A percentile compares a stretch with the other conserved stretches of the same genome.
These are phyloP conservation scores for Rhineura floridana DNA, from an alignment of 2,113 vertebrate species.

Conservation along the genomic window DNA sequence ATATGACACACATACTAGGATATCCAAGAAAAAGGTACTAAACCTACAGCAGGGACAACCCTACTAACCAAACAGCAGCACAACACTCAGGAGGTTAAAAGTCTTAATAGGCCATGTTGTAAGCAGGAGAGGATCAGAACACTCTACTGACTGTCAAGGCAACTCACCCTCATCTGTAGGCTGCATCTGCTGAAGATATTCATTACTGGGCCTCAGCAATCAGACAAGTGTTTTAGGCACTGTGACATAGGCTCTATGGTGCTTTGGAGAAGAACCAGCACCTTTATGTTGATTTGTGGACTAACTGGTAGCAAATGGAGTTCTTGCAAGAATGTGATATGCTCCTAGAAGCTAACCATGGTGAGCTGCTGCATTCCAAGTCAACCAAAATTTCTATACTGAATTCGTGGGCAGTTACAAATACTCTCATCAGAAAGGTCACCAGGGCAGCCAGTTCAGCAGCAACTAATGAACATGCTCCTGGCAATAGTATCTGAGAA, in stretches of 20 bases:
- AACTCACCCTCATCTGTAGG: background rate
- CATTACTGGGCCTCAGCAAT: background rate
- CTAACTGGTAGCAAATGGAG: background rate
- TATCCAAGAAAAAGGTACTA: background rate
- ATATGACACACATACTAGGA: background rate
- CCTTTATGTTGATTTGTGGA: background rate
- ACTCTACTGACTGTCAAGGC: background rate
- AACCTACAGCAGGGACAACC: background rate
- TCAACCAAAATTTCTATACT: background rate
- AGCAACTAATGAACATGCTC: background rate
- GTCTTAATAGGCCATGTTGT: background rate
- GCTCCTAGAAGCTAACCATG: background rate
- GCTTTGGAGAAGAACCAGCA: background rate
- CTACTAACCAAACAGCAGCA: background rate
- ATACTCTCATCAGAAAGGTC: no score
- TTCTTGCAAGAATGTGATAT: background rate
- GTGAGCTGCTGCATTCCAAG: background rate
- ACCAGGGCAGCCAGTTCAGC: background rate
- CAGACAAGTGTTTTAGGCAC: background rate
- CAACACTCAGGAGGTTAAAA: background rate
- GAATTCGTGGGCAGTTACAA: no score
- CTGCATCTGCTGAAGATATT: background rate
- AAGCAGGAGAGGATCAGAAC: background rate
- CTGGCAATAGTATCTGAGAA: background rate
- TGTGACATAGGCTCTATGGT: background rate